Evolutionary conservation across 2,113 vertebrate species (phyloP).

Genomic region (Myotis yumanensis): DNA sequence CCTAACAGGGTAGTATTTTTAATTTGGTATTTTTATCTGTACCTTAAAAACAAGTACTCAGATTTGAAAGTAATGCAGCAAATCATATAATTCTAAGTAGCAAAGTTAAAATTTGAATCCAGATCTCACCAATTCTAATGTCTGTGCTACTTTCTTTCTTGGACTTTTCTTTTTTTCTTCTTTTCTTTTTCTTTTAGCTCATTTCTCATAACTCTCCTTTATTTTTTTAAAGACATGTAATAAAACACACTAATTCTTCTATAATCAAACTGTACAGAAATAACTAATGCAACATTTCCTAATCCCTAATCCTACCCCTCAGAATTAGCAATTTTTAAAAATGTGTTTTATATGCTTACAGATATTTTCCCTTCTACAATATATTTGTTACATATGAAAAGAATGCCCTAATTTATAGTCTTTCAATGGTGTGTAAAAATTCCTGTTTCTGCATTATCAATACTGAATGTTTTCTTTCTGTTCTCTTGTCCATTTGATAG

Average conservation of each 20-base stretch:
- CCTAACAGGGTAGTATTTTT: background rate
- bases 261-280: background rate
- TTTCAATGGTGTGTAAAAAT: background rate
- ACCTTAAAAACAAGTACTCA: background rate
- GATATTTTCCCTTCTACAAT: background rate
- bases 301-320: background rate
- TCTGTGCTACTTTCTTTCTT: background rate
- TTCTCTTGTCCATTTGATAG: background rate
- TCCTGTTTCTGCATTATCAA: background rate
- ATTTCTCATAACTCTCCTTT: background rate
- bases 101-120: background rate
- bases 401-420: background rate
- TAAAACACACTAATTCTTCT: background rate
- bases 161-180: background rate
- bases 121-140: background rate
- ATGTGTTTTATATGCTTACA: background rate
- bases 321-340: background rate
- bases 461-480: background rate
- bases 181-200: background rate
- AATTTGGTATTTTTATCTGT: background rate
- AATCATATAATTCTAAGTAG: background rate
- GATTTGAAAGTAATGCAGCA: background rate
- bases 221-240: background rate
- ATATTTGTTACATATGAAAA: background rate
- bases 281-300: background rate